Evolutionary conservation across 2,797 vertebrate genomes (phyloP).

Genomic region (Lutjanus campechanus): DNA sequence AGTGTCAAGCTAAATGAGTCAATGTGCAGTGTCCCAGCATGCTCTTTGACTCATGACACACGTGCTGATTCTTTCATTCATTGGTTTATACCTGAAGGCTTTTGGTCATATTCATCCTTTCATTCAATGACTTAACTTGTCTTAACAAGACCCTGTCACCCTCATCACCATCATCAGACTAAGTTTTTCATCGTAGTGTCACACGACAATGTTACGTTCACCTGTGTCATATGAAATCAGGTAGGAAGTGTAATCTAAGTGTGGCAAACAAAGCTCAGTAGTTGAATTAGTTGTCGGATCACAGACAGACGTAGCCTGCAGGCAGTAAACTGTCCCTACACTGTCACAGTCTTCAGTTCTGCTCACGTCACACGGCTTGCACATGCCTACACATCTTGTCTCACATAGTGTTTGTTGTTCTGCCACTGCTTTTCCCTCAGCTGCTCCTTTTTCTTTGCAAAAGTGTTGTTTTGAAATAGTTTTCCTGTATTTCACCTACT

Average conservation of each 20-base stretch:
- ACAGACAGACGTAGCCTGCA: background rate
- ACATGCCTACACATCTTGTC: slow-evolving; percentile 43
- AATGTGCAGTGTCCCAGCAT: background rate
- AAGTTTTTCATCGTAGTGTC: slow-evolving; percentile 19
- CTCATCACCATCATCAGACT: slow-evolving; percentile 33
- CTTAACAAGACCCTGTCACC: slow-evolving; percentile 28
- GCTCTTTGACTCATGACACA: background rate
- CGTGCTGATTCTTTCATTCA: background rate
- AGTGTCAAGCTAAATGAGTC: slow-evolving; percentile 19
- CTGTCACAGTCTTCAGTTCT: slow-evolving; percentile 23
- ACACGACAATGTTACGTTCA: background rate
- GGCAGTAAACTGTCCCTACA: slow-evolving; percentile 17
- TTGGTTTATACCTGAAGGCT: background rate
- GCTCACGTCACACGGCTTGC: slow-evolving; percentile 55
- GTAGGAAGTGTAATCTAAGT: background rate
- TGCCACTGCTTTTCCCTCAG: slow-evolving; percentile 66
- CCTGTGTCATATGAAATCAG: slow-evolving; percentile 8
- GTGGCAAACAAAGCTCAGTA: background rate
- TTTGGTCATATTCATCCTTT: background rate
- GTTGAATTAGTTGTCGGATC: slow-evolving; percentile 16
- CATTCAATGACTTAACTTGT: slow-evolving; percentile 20
- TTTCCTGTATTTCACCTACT: slow-evolving; percentile 61
- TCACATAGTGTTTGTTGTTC: slow-evolving; percentile 52
- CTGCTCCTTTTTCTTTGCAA: slow-evolving; percentile 39
- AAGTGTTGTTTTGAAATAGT: slow-evolving; percentile 48